Percentiles rank a stretch among this genome's conserved stretches.
phyloP scores from a whole-genome alignment of 2,797 vertebrate genomes.

The Malacoraja senta region DNA sequence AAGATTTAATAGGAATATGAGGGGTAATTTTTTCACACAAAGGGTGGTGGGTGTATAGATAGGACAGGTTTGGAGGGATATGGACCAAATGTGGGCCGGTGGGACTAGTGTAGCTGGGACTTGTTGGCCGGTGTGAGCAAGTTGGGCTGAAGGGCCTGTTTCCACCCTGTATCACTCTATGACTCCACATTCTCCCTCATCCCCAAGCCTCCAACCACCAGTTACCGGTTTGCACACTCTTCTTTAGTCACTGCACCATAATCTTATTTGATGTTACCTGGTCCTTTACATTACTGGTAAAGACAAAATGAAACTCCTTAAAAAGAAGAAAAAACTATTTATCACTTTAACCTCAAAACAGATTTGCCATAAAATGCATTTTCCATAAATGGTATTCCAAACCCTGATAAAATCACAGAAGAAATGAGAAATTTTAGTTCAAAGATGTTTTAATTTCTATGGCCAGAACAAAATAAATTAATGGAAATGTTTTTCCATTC shows the following conservation, averaged over 20 bases:
- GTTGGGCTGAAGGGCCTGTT: too few relatives aligned
- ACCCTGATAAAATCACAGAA: constrained; percentile 22
- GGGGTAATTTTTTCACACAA: too few relatives aligned
- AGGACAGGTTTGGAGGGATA: too few relatives aligned
- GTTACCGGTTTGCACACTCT: neutral
- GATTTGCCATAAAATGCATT: neutral
- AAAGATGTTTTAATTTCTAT: constrained; percentile 3
- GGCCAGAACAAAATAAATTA: constrained; percentile 31
- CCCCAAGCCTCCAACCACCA: neutral
- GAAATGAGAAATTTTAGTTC: constrained; percentile 19
- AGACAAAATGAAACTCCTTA: neutral
- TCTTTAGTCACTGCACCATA: neutral
- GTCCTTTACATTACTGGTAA: neutral
- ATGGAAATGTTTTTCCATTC: constrained; percentile 33
- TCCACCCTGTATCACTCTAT: too few relatives aligned
- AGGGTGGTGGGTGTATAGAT: too few relatives aligned
- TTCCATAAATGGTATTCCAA: neutral
- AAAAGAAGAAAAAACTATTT: neutral
- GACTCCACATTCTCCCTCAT: neutral
- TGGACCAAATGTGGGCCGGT: too few relatives aligned
- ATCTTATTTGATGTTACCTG: neutral
- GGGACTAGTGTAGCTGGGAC: too few relatives aligned
- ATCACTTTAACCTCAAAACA: neutral
- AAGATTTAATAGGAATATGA: too few relatives aligned
- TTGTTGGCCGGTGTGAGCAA: too few relatives aligned